Conservation (phyloP, 2,113 vertebrate genomes). For the Cichladusa arquata region DNA sequence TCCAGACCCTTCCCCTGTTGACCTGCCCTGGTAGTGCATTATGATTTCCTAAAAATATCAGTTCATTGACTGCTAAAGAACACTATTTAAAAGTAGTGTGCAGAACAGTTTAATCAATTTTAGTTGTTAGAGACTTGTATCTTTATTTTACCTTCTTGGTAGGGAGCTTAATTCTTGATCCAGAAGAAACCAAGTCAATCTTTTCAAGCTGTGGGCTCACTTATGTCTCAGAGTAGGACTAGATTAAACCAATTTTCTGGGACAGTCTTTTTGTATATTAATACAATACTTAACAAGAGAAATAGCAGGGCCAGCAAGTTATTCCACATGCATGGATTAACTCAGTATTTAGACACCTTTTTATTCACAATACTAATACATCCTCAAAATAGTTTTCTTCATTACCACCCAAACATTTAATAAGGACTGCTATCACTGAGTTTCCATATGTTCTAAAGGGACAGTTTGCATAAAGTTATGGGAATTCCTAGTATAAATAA, state of each 20-base stretch:
- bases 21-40: background rate
- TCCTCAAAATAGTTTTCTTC: background rate
- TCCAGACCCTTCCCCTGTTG: background rate
- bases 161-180: background rate
- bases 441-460: background rate
- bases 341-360: background rate
- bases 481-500: background rate
- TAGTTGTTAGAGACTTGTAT: background rate
- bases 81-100: background rate
- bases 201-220: background rate
- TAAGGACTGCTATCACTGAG: background rate
- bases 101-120: background rate
- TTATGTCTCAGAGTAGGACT: background rate
- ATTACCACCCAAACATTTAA: fast-evolving
- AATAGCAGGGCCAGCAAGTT: background rate
- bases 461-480: background rate
- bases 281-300: background rate
- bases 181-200: background rate
- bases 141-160: background rate
- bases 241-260: background rate
- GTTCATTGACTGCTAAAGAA: background rate
- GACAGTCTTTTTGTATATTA: background rate
- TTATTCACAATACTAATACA: background rate
- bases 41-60: background rate
- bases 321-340: background rate